Base-by-base conservation (phyloP, 2,797 vertebrate species). In the Trematomus bernacchii region DNA sequence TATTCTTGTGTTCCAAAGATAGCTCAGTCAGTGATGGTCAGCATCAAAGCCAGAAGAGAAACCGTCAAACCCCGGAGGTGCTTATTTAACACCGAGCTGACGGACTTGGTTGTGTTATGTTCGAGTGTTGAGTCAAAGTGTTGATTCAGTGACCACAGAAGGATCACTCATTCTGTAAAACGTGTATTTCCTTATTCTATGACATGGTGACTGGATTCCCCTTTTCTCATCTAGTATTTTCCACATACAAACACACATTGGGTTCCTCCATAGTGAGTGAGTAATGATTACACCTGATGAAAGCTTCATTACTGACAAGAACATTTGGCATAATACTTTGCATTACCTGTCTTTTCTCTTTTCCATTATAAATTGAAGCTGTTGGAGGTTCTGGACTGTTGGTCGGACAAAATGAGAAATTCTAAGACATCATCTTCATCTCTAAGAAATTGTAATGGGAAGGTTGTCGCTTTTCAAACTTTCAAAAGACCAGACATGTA, bases 11-110 rank as follows among this genome's bases (percentile, higher is more conserved):
- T 37, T 66, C 65, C 37, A 77, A 71, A 71, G 13, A 80, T 0
- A 68, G 71, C 12, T 3, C 15, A 58, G 79, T 71, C 75, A 80
- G 77, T 21, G 37, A n/a, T 30, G 46, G 27, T 77, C 55, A 73
- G 73, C 60, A 61, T 84, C 66, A 84, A 84, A 83, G 77, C 63
- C 12, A 48, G 58, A 27, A 58, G 14, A 59, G 59, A 63, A 70
- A 67, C 21, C 1, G 12, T 48, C 54, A 69, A 37, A 76, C 33
- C 16, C 71, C 60, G 73, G 55, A 64, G 18, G 71, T 58, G 67
- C 18, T 66, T 47, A 68, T 59, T 71, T 79, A 83, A 68, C 71
- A 65, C 27, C 33, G 43, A 71, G 76, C 64, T 65, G 18, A 66
- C 9, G 5, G 53, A 33, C 62, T 74, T 18, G 27, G 4, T 40